These are phyloP conservation scores for Aptenodytes forsteri DNA, from an alignment of 2,113 vertebrate species.

Conservation along the genomic window DNA sequence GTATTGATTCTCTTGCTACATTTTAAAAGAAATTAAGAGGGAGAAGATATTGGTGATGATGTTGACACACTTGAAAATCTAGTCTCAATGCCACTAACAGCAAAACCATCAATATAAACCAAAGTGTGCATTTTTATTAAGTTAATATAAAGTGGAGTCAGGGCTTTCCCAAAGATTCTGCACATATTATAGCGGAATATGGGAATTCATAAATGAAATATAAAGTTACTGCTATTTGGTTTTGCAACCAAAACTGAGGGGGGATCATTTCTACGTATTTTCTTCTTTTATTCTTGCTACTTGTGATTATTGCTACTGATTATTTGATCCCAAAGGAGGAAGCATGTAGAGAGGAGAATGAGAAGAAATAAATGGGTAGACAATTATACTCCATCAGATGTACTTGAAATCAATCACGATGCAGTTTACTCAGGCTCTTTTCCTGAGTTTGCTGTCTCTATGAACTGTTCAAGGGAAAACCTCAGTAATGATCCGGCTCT, in stretches of 20 bases:
- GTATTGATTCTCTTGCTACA: neutral
- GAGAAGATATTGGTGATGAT: neutral
- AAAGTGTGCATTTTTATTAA: neutral
- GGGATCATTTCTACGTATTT: neutral
- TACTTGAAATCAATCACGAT: slow-evolving; percentile 48
- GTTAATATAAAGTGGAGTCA: neutral
- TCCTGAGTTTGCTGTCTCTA: slow-evolving; percentile 1
- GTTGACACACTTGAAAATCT: neutral
- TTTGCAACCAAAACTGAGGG: neutral
- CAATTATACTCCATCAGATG: slow-evolving; percentile 33
- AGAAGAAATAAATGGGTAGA: slow-evolving; percentile 36
- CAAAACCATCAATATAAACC: neutral
- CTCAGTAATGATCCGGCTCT: slow-evolving; percentile 21
- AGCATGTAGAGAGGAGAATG: neutral
- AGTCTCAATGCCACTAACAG: neutral
- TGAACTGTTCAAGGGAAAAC: slow-evolving; percentile 36
- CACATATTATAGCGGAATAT: neutral
- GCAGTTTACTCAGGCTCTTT: slow-evolving; percentile 10
- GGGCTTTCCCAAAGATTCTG: neutral
- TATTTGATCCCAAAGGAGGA: slow-evolving; percentile 14
- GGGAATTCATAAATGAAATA: neutral
- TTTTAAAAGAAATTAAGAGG: neutral
- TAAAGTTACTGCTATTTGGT: neutral
- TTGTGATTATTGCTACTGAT: slow-evolving; percentile 15
- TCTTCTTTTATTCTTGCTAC: neutral